Evolutionary conservation across 1,140 invertebrate genomes (phyloP).

Genomic region (Polypedilum pembai): DNA sequence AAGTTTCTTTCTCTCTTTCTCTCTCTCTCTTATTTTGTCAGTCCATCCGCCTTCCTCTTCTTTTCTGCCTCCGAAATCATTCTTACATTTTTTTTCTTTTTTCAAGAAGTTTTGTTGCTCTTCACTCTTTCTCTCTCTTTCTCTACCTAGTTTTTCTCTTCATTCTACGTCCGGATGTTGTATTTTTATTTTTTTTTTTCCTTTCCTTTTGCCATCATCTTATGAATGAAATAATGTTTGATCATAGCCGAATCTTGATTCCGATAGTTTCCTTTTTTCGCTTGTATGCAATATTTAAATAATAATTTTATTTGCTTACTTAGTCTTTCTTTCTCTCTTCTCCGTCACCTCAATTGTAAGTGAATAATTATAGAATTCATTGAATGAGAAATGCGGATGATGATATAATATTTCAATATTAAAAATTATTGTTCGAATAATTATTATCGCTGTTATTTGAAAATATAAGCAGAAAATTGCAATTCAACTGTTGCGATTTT

Average conservation of each 20-base stretch:
- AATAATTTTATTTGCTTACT: background rate
- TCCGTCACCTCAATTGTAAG: too few relatives aligned
- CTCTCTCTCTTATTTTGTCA: background rate
- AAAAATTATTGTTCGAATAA: background rate
- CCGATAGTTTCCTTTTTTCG: background rate
- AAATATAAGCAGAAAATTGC: background rate
- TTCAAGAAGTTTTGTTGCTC: background rate
- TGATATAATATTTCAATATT: constrained; percentile 20
- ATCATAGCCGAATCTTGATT: constrained; percentile 25
- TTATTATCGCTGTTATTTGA: background rate
- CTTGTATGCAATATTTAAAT: background rate
- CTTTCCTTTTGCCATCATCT: background rate
- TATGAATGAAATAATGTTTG: constrained; percentile 27
- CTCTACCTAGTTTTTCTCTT: background rate
- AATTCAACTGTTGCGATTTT: background rate
- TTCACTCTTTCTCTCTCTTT: background rate
- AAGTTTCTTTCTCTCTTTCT: background rate
- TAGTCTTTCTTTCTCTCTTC: background rate
- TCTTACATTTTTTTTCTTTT: background rate
- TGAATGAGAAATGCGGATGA: constrained; percentile 10
- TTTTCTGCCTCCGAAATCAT: constrained; percentile 7
- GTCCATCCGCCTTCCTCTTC: background rate
- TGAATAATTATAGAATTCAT: background rate
- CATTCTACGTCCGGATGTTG: constrained; percentile 24
- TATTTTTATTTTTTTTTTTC: constrained; percentile 14